Evolutionary conservation across 1,140 invertebrate genomes (phyloP), one percentile per base, ranked within the genome.

Genomic region (Caenorhabditis inopinata): DNA sequence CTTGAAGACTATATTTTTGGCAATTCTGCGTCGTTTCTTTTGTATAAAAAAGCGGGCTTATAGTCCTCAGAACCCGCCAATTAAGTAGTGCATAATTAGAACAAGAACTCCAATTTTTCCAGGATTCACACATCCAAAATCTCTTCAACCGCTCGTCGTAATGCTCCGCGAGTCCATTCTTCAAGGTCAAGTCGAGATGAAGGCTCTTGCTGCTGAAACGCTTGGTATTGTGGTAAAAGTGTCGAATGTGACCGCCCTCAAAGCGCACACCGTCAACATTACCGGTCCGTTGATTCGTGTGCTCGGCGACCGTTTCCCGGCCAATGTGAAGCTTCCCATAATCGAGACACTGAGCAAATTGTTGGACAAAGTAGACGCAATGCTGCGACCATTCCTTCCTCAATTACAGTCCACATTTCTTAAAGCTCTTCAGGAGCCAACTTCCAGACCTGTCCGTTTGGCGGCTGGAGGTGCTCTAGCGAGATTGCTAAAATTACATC

Each of bases 371-470:
- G 94, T 95, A 79, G 94, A 95, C 18, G 91, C 93, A 11, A 93
- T 96, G 92, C 89, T 99, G 87, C 97, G 96, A 90, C 96, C 98
- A 87, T 99, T 99, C 90, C 91, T 99, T 85, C 96, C 97, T 12
- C 96, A 99, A 91, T 91, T 99, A 11, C 96, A 98, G 91, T 97
- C 96, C 21, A 98, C 96, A 4, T 98, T 99, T 89, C 91, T 98
- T 14, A 87, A 87, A 68, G 82, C 86, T 16, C 62, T 87, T 14
- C 83, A 86, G 42, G 85, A 86, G 21, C 74, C 80, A 12, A 51
- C 81, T 18, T 85, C 85, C 4, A 29, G 73, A 23, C 77, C 82
- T 38, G 83, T 84, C 4, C 46, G 85, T 27, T 42, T 75, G 42
- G 47, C 77, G 16, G 85, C 85, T 42, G 84, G 77, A 32, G 78